phyloP scores from a whole-genome alignment of 2,888 invertebrate genomes.

The Elegia similella region DNA sequence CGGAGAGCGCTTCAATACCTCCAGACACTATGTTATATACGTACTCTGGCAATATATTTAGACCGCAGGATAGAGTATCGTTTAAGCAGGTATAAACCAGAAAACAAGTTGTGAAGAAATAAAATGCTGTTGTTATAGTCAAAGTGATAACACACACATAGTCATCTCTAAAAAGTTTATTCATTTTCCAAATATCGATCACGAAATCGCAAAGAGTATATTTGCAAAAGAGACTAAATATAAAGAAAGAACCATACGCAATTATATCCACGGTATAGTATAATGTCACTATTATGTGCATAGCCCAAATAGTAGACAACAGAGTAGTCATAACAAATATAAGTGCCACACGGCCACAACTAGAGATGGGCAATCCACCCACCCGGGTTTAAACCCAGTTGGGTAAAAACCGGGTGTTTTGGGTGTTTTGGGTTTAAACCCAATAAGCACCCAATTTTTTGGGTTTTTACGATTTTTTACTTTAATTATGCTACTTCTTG shows the following conservation, averaged over 20 bases:
- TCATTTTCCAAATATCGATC: not conserved
- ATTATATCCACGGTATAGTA: not conserved
- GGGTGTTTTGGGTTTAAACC: too few species aligned
- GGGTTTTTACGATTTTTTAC: too few species aligned
- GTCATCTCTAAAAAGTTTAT: not conserved
- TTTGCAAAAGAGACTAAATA: not conserved
- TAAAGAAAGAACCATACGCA: not conserved
- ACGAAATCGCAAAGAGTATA: not conserved
- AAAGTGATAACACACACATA: not conserved
- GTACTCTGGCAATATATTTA: not conserved
- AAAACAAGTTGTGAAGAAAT: not conserved
- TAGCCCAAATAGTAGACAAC: not conserved
- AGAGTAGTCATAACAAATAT: not conserved
- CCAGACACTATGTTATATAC: not conserved
- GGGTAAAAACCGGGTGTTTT: too few species aligned
- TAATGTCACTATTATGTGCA: not conserved
- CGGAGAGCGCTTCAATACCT: not conserved
- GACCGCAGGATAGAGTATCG: not conserved
- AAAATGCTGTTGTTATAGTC: not conserved
- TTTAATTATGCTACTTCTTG: too few species aligned
- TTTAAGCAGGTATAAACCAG: not conserved
- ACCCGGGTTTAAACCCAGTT: too few species aligned
- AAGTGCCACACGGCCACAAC: not conserved
- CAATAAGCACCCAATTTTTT: too few species aligned
- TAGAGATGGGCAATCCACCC: too few species aligned